Evolutionary conservation across 2,888 invertebrate genomes (phyloP), one percentile per base, ranked within the genome.

Genomic region (Hipparchia sbordonii): DNA sequence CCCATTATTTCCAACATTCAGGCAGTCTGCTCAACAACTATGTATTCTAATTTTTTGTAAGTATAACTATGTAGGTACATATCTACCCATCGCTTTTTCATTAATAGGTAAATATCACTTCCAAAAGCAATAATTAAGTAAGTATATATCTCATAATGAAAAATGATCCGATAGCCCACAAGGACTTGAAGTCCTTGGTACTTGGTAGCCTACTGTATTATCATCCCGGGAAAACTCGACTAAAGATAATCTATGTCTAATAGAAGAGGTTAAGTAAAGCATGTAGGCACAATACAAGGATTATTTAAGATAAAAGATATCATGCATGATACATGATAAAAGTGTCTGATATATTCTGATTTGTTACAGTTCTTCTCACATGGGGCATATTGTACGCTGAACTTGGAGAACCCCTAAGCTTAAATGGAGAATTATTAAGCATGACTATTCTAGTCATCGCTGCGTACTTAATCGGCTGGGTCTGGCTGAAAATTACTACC

Each of bases 381-480:
- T 97, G 96, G 96, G 96, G 96, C 67, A 93, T 96, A 62, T 87
- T 96, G 9, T 96, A 95, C 82, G 90, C 95, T 46, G 94, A 97
- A 76, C 87, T 96, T 1, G 96, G 96, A 3, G 87, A 94, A 57
- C 91, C 95, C 13, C 94, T 96, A 2, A 95, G 95, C 10, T 94
- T 96, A 2, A 94, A 95, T 59, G 96, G 96, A 54, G 95, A 95
- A 79, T 88, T 97, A 1, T 95, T 96, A 74, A 95, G 96, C 77
- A 92, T 97, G 81, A 94, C 96, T 1, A 80, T 96, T 1, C 88
- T 97, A 56, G 94, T 95, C 74, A 95, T 97, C 71, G 92, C 94
- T n/a, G 96, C 96, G 33, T 95, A 96, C 86, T 94, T 96, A 81
- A 95, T 96, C 12, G 97, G 97, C 60, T 96, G 96, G 96, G 74